phyloP scores from a whole-genome alignment of 2,113 vertebrate genomes.

The Rhabdomys dilectus region DNA sequence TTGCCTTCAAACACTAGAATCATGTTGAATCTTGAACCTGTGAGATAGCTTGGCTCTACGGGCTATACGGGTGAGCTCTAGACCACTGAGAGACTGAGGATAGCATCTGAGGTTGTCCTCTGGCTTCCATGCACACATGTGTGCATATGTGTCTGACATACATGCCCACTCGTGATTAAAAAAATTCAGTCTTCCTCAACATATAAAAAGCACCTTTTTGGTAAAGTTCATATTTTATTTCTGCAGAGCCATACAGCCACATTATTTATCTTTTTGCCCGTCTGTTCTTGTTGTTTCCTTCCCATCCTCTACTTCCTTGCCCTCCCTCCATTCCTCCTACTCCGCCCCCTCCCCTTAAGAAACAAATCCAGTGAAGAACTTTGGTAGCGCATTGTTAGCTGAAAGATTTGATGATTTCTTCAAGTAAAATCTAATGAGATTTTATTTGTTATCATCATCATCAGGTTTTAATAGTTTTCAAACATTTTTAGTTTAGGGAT shows the following conservation, averaged over 20 bases:
- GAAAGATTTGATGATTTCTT: neutral
- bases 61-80: neutral
- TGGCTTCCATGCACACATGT: neutral
- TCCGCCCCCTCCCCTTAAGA: neutral
- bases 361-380: neutral
- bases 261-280: neutral
- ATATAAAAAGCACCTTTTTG: neutral
- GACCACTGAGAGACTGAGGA: neutral
- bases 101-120: neutral
- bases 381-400: neutral
- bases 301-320: neutral
- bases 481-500: neutral
- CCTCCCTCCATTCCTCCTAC: neutral
- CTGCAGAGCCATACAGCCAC: neutral
- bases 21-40: neutral
- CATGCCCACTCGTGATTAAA: neutral
- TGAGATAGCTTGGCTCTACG: neutral
- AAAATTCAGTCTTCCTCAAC: constrained; percentile 3
- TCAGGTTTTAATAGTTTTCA: constrained; percentile 35
- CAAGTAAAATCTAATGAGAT: neutral
- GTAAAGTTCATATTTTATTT: neutral
- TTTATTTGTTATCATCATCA: neutral
- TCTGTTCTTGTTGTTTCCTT: neutral
- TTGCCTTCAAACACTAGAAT: neutral
- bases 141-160: neutral